phyloP scores from a whole-genome alignment of 2,888 invertebrate genomes.

The Acrobasis consociella region DNA sequence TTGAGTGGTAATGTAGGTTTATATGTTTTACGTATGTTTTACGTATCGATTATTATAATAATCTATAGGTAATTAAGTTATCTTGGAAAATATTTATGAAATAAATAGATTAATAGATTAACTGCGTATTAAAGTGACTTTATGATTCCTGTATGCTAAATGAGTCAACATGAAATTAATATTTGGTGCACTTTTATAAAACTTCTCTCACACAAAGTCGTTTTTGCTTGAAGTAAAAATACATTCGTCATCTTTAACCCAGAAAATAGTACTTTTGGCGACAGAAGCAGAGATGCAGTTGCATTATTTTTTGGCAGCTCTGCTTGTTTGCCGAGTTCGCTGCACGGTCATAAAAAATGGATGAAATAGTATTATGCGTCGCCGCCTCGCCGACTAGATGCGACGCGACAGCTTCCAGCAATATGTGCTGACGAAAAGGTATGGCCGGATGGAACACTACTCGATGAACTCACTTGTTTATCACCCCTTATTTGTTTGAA shows the following conservation, averaged over 20 bases:
- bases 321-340: slow-evolving; percentile 5
- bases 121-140: too few relatives aligned
- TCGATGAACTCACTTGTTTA: slow-evolving; percentile 4
- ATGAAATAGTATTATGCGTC: slow-evolving; percentile 19
- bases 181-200: not conserved
- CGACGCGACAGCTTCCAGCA: slow-evolving; percentile 14
- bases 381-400: slow-evolving; percentile 8
- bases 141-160: too few relatives aligned
- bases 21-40: too few relatives aligned
- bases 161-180: too few relatives aligned
- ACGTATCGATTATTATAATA: too few relatives aligned
- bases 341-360: slow-evolving; percentile 17
- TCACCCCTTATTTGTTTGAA: not conserved
- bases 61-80: too few relatives aligned
- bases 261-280: slow-evolving; percentile 14
- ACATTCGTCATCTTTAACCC: slow-evolving; percentile 14
- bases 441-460: slow-evolving; percentile 11
- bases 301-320: slow-evolving; percentile 22
- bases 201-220: not conserved
- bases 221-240: not conserved
- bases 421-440: slow-evolving; percentile 22
- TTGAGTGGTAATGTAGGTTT: too few relatives aligned
- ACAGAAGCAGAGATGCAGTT: slow-evolving; percentile 12
- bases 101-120: too few relatives aligned
- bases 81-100: too few relatives aligned